Conservation (phyloP, 1,140 invertebrate genomes). For the Lordiphosa clarofinis region DNA sequence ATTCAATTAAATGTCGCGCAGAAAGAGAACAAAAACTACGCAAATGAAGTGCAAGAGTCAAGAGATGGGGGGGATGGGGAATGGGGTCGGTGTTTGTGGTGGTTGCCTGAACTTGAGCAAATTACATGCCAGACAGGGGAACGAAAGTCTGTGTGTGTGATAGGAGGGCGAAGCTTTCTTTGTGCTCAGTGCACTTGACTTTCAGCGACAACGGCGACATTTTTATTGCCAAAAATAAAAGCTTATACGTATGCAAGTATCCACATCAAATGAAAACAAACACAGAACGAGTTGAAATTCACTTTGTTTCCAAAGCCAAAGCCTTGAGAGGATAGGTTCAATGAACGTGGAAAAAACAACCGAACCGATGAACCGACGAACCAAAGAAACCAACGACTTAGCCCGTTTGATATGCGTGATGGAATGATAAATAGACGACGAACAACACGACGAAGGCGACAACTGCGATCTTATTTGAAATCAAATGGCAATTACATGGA, state of each 20-base stretch:
- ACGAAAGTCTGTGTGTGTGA: constrained; percentile 1
- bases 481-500: constrained; percentile 31
- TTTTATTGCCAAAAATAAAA: constrained; percentile 71
- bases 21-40: constrained; percentile 28
- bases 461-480: constrained; percentile 19
- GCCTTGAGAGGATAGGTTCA: constrained; percentile 63
- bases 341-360: constrained; percentile 47
- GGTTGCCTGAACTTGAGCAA: constrained; percentile 57
- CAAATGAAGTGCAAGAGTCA: constrained; percentile 56
- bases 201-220: constrained; percentile 52
- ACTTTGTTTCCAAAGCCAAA: constrained; percentile 48
- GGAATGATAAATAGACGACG: constrained; percentile 12
- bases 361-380: not conserved
- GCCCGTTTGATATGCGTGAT: constrained; percentile 31
- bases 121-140: constrained; percentile 41
- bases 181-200: constrained; percentile 68
- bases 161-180: constrained; percentile 40
- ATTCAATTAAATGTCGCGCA: constrained; percentile 70
- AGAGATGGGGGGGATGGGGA: constrained; percentile 21
- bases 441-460: not conserved
- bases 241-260: constrained; percentile 27
- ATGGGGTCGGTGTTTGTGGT: constrained; percentile 25
- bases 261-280: constrained; percentile 32
- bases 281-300: constrained; percentile 46
- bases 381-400: not conserved